These are phyloP conservation scores for Spodoptera litura DNA, from an alignment of 1,140 invertebrate species.

Conservation along the genomic window DNA sequence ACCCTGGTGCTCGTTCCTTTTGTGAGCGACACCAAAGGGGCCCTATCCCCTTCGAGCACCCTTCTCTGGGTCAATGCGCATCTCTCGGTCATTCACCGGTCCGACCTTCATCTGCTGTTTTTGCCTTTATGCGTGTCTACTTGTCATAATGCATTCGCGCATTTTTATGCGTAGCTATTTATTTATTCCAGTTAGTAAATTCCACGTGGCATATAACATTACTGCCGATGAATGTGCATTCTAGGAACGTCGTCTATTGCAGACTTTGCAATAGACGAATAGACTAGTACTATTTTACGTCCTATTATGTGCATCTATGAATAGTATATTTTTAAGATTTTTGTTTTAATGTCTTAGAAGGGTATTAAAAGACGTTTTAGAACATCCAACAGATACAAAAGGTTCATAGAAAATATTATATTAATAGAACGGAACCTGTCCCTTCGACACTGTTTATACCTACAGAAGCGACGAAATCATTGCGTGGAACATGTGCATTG, in stretches of 20 bases:
- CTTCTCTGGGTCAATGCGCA: constrained; percentile 82
- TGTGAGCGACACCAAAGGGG: constrained; percentile 82
- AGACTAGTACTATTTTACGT: neutral
- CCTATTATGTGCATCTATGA: too few relatives aligned
- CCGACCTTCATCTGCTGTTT: constrained; percentile 56
- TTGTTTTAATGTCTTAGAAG: too few relatives aligned
- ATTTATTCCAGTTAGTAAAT: too few relatives aligned
- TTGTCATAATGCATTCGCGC: constrained; percentile 5
- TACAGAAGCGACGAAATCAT: neutral
- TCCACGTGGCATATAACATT: too few relatives aligned
- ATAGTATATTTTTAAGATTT: too few relatives aligned
- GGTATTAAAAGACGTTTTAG: too few relatives aligned
- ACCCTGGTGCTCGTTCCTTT: constrained; percentile 83
- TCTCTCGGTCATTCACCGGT: constrained; percentile 71
- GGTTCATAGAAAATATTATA: too few relatives aligned
- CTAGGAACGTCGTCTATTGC: neutral
- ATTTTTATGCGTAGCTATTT: constrained; percentile 16
- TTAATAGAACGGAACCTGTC: too few relatives aligned
- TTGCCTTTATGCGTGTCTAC: constrained; percentile 40
- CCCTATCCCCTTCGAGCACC: constrained; percentile 83
- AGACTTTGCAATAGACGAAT: neutral
- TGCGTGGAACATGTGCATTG: neutral
- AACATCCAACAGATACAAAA: too few relatives aligned
- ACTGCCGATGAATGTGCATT: neutral
- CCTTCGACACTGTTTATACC: too few relatives aligned